Conservation (phyloP, 2,797 vertebrate genomes). For the Remorina albescens region DNA sequence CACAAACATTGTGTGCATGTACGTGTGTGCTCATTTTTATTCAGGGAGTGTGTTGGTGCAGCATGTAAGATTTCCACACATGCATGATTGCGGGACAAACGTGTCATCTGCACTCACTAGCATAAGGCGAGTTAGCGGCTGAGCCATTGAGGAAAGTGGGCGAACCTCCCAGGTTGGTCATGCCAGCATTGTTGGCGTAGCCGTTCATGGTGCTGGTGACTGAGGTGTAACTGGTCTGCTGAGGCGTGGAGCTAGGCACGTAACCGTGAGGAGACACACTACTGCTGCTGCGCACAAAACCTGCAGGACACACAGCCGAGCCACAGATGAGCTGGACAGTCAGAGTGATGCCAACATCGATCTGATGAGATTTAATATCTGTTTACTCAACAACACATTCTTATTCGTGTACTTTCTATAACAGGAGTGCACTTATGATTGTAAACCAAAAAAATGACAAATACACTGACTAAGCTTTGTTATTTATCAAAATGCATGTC, state of each 20-base stretch:
- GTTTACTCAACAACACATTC: not conserved
- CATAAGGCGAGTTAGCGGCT: constrained; percentile 98
- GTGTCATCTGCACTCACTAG: constrained; percentile 88
- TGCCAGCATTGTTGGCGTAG: constrained; percentile 91
- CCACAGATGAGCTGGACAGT: not conserved
- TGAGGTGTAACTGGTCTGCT: constrained; percentile 96
- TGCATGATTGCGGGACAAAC: not conserved
- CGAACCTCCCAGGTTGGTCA: constrained; percentile 97
- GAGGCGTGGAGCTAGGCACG: constrained; percentile 97
- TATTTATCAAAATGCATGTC: too few species aligned
- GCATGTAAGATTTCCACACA: not conserved
- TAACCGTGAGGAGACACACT: constrained; percentile 97
- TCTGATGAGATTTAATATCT: not conserved
- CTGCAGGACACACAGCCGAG: constrained; percentile 67
- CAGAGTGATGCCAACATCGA: not conserved
- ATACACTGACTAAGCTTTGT: too few species aligned
- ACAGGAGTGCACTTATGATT: not conserved
- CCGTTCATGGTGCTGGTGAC: constrained; percentile 98
- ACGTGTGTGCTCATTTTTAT: not conserved
- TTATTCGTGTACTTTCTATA: not conserved
- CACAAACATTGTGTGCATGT: constrained; percentile 14
- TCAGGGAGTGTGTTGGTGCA: not conserved
- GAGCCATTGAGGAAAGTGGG: constrained; percentile 98
- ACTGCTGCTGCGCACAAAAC: constrained; percentile 97
- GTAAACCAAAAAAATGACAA: not conserved